These are phyloP conservation scores for Platyrinchus mystaceus DNA, from an alignment of 2,797 vertebrate genomes.

Conservation along the genomic window DNA sequence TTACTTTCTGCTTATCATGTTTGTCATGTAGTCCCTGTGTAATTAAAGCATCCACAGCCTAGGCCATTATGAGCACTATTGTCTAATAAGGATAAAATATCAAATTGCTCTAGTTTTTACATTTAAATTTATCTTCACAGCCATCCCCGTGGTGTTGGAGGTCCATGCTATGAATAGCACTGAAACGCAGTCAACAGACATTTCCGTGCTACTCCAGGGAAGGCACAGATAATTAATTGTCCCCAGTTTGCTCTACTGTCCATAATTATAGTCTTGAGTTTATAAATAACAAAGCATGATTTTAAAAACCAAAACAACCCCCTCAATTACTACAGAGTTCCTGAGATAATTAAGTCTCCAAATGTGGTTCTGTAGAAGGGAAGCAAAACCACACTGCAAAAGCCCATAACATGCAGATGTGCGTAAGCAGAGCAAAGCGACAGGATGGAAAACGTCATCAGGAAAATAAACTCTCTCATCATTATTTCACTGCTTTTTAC, in stretches of 20 bases:
- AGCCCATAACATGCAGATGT: constrained; percentile 6
- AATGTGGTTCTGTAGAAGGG: constrained; percentile 17
- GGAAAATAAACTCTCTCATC: constrained; percentile 54
- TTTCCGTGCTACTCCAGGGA: constrained; percentile 8
- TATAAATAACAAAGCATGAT: constrained; percentile 42
- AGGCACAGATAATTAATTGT: constrained; percentile 51
- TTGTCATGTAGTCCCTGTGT: not conserved
- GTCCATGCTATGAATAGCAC: not conserved
- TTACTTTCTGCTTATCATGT: not conserved
- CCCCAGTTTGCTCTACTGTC: constrained; percentile 19
- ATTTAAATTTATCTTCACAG: not conserved
- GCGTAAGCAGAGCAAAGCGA: constrained; percentile 40
- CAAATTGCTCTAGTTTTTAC: not conserved
- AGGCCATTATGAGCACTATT: not conserved
- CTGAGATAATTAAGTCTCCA: constrained; percentile 59
- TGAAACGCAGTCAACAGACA: constrained; percentile 31
- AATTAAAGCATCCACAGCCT: not conserved
- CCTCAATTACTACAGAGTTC: constrained; percentile 15
- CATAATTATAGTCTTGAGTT: constrained; percentile 47
- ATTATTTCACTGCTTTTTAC: constrained; percentile 41
- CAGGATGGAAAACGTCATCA: constrained; percentile 58
- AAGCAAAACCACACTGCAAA: not conserved
- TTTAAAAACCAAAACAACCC: constrained; percentile 38
- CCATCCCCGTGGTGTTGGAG: not conserved
- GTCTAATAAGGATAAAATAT: not conserved